Evolutionary conservation across 2,113 vertebrate genomes (phyloP).

Genomic region (Euleptes europaea): DNA sequence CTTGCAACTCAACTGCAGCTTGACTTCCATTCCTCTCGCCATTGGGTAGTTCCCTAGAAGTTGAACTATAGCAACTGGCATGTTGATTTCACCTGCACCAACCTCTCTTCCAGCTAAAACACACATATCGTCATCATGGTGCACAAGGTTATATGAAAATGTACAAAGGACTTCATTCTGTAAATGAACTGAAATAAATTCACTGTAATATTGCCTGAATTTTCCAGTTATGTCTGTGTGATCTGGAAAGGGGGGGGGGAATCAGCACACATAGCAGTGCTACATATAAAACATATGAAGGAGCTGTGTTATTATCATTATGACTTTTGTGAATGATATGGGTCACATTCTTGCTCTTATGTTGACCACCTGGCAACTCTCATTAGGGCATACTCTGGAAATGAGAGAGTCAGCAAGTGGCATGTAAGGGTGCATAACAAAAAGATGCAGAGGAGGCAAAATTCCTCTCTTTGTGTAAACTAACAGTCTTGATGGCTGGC

Average conservation of each 20-base stretch:
- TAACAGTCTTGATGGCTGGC: neutral
- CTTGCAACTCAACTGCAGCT: neutral
- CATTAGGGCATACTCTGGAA: conserved; percentile 19
- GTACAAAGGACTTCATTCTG: neutral
- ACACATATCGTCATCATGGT: neutral
- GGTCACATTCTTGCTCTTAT: conserved; percentile 4
- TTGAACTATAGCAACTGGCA: neutral
- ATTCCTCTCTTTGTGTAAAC: conserved; percentile 2
- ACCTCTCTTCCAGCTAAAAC: neutral
- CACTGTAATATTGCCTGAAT: neutral
- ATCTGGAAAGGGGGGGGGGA: neutral
- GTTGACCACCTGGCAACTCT: conserved; percentile 13
- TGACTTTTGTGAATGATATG: neutral
- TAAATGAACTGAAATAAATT: neutral
- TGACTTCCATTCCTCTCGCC: neutral
- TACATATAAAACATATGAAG: neutral
- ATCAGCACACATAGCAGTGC: neutral
- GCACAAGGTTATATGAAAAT: neutral
- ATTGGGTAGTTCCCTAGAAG: neutral
- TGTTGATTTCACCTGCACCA: neutral
- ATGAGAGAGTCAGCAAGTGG: conserved; percentile 11
- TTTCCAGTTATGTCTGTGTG: neutral
- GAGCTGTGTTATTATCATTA: neutral
- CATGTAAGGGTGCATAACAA: neutral
- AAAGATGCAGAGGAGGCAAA: conserved; percentile 14